Percentiles rank a stretch among this genome's conserved stretches.
Evolutionary conservation across 2,113 vertebrate genomes (phyloP).

Genomic region (Pachypanchax playfairii): DNA sequence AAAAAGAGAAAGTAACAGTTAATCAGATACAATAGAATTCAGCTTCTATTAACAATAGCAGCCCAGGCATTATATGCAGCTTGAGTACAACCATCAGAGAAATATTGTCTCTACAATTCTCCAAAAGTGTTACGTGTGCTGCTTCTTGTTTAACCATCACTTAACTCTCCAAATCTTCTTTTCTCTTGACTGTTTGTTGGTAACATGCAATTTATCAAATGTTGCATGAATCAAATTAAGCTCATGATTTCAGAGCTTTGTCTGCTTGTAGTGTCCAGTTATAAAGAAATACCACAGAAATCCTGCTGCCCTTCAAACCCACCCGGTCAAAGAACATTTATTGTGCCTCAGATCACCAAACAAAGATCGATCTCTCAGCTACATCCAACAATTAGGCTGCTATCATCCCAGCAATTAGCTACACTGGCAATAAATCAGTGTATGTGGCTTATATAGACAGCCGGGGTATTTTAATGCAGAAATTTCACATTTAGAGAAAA

Average conservation of each 20-base stretch:
- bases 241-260: constrained; percentile 7
- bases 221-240: constrained; percentile 12
- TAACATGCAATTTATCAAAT: constrained; percentile 24
- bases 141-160: constrained; percentile 1
- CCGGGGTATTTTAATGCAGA: constrained; percentile 34
- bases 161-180: constrained; percentile 11
- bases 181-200: constrained; percentile 10
- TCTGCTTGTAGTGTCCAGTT: constrained; percentile 7
- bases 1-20: constrained; percentile 7
- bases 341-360: constrained; percentile 58
- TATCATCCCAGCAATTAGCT: constrained; percentile 60
- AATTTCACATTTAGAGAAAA: not conserved
- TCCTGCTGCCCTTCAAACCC: constrained; percentile 49
- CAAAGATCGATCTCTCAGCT: constrained; percentile 69
- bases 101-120: constrained; percentile 8
- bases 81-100: constrained; percentile 15
- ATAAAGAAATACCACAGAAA: constrained; percentile 35
- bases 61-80: constrained; percentile 28
- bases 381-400: constrained; percentile 61
- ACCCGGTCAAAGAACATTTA: constrained; percentile 61
- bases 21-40: constrained; percentile 3
- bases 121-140: constrained; percentile 10
- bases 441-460: constrained; percentile 32
- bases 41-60: constrained; percentile 38
- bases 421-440: constrained; percentile 33